A percentile compares a stretch with the other conserved stretches of the same genome.
Conservation (phyloP, 2,797 vertebrate species). For the Ctenochaetus hawaiiensis region DNA sequence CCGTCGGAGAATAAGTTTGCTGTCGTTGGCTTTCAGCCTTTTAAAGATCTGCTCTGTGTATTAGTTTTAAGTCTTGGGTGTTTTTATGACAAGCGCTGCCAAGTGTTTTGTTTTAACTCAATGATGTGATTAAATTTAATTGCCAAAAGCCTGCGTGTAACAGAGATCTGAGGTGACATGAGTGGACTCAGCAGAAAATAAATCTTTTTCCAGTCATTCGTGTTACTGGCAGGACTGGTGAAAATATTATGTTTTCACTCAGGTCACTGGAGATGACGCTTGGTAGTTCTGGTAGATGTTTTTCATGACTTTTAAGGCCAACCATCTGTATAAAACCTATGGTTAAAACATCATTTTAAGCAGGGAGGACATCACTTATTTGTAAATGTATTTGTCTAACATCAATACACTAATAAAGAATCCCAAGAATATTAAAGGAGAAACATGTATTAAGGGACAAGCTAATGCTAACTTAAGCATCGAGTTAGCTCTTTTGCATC, state of each 20-base stretch:
- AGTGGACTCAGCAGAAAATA: constrained; percentile 20
- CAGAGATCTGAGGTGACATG: neutral
- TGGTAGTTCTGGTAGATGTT: neutral
- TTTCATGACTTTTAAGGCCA: neutral
- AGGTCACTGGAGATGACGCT: constrained; percentile 11
- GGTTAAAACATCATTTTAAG: neutral
- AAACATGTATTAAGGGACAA: neutral
- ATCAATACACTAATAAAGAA: neutral
- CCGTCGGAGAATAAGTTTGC: neutral
- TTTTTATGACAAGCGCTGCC: constrained; percentile 25
- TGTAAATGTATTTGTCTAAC: neutral
- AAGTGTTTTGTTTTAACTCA: constrained; percentile 30
- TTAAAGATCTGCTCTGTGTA: constrained; percentile 12
- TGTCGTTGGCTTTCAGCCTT: constrained; percentile 10
- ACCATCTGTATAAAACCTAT: neutral
- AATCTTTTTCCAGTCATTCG: constrained; percentile 15
- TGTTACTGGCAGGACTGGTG: constrained; percentile 11
- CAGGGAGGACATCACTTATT: neutral
- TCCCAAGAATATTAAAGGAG: neutral
- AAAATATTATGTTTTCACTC: constrained; percentile 11
- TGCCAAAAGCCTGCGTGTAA: constrained; percentile 5
- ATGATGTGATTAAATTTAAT: constrained; percentile 43
- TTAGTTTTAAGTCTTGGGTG: neutral
- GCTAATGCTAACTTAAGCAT: neutral
- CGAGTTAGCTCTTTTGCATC: too few relatives aligned